Conservation (phyloP, 2,113 vertebrate species). For the Hoplias malabaricus region DNA sequence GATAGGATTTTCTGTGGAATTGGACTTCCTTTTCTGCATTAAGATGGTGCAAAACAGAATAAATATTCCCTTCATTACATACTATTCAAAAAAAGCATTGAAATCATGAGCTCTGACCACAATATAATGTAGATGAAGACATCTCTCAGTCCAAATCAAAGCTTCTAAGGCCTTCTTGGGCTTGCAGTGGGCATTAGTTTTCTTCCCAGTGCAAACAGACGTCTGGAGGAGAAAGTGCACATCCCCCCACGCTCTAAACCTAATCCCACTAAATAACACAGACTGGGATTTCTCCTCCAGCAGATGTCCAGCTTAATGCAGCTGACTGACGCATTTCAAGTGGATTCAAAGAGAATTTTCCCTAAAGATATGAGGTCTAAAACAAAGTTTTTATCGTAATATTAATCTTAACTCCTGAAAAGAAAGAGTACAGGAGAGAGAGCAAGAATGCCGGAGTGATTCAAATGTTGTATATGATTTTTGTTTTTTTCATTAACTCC, state of each 20-base stretch:
- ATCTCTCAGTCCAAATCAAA: neutral
- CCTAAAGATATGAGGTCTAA: neutral
- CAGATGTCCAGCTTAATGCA: slow-evolving; percentile 9
- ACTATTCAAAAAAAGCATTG: neutral
- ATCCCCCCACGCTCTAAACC: neutral
- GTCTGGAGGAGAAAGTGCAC: neutral
- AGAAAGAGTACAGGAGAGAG: neutral
- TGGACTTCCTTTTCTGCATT: slow-evolving; percentile 58
- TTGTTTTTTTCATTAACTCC: no score
- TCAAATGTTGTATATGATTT: no score
- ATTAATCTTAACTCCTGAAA: neutral
- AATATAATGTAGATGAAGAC: neutral
- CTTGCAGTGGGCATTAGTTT: neutral
- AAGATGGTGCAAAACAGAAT: slow-evolving; percentile 31
- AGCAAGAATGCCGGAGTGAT: neutral
- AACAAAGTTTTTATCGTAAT: neutral
- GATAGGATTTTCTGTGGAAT: slow-evolving; percentile 33
- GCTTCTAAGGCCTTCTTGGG: no score
- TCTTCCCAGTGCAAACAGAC: neutral
- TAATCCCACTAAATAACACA: neutral
- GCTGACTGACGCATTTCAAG: neutral
- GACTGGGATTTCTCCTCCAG: neutral
- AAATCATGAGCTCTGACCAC: neutral
- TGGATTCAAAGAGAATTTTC: neutral
- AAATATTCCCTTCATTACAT: neutral